Evolutionary conservation across 2,888 invertebrate genomes (phyloP).

Genomic region (Brenthis daphne): DNA sequence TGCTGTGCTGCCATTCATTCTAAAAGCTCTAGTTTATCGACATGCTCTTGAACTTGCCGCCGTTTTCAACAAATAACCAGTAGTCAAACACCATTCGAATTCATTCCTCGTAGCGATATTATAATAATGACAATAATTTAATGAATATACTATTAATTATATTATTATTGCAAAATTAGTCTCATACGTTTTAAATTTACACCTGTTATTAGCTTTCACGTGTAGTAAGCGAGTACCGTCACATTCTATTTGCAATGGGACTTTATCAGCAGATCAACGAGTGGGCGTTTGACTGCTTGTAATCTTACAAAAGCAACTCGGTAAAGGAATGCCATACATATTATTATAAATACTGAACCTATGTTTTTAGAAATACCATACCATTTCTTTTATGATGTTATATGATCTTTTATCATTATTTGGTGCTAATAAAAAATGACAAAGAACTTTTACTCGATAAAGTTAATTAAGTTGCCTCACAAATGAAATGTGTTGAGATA

Average conservation of each 20-base stretch:
- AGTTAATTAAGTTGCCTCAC: constrained; percentile 20
- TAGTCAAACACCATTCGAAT: constrained; percentile 48
- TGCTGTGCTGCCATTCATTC: constrained; percentile 52
- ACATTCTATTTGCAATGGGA: constrained; percentile 51
- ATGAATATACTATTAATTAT: constrained; percentile 43
- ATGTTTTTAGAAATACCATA: constrained; percentile 1
- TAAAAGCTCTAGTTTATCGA: constrained; percentile 53
- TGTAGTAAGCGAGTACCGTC: constrained; percentile 57
- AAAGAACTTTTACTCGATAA: constrained; percentile 24
- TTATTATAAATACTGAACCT: constrained; percentile 1
- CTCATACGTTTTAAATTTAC: constrained; percentile 59
- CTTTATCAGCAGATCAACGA: constrained; percentile 63
- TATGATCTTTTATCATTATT: constrained; percentile 10
- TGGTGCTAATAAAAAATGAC: constrained; percentile 11
- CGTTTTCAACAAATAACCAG: constrained; percentile 52
- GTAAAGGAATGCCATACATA: constrained; percentile 25
- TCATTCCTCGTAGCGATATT: constrained; percentile 52
- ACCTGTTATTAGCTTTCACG: constrained; percentile 71
- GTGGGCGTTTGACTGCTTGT: constrained; percentile 38
- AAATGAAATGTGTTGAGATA: constrained; percentile 19
- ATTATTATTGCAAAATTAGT: constrained; percentile 56
- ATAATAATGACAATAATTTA: constrained; percentile 38
- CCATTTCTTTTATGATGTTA: constrained; percentile 6
- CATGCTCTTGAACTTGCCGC: constrained; percentile 69
- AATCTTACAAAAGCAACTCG: constrained; percentile 31